These are phyloP conservation scores for Ariopsis seemanni DNA, from an alignment of 2,113 vertebrate genomes.

Conservation along the genomic window DNA sequence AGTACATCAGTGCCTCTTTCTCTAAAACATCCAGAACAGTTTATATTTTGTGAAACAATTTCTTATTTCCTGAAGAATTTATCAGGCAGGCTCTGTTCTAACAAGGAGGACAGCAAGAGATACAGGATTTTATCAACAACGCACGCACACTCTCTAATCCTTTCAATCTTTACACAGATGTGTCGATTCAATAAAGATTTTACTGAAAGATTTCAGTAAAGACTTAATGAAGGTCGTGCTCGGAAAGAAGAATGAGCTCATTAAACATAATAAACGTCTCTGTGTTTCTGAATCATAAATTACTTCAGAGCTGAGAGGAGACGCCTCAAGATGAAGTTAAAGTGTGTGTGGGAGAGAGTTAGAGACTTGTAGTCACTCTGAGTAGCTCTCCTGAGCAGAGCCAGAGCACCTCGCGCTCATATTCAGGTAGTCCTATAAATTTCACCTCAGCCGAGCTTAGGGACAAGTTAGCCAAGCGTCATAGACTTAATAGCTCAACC, in stretches of 20 bases:
- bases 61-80: too few relatives aligned
- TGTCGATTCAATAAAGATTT: neutral
- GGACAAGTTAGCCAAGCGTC: neutral
- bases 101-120: neutral
- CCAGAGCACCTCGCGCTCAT: neutral
- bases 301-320: neutral
- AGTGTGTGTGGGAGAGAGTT: neutral
- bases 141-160: neutral
- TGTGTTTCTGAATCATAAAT: neutral
- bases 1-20: neutral
- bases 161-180: neutral
- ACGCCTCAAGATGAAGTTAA: neutral
- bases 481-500: neutral
- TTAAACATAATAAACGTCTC: slow-evolving; percentile 6
- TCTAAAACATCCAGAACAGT: neutral
- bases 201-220: too few relatives aligned
- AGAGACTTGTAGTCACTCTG: neutral
- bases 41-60: neutral
- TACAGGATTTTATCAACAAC: neutral
- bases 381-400: neutral
- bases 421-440: neutral
- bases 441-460: neutral
- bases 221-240: neutral
- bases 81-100: neutral
- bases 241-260: slow-evolving; percentile 4